Conservation (phyloP, 2,888 invertebrate genomes). For the Meta bourneti region DNA sequence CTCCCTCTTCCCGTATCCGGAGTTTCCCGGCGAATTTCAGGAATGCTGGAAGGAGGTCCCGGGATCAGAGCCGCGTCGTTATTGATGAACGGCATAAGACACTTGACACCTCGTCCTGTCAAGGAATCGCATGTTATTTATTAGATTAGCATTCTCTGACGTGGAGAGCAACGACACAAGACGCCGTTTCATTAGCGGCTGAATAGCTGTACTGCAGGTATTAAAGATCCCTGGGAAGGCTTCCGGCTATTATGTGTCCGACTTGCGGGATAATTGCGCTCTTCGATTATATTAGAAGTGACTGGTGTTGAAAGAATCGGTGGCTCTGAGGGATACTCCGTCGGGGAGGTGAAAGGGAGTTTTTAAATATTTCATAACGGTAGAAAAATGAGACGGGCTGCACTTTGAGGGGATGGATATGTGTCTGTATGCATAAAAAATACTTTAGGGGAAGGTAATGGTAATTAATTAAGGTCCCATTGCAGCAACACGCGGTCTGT, state of each 20-base stretch:
- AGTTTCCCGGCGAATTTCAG: slow-evolving; percentile 30
- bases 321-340: background rate
- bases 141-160: slow-evolving; percentile 65
- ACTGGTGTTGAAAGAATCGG: background rate
- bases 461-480: no score
- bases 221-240: slow-evolving; percentile 21
- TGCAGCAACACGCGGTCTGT: no score
- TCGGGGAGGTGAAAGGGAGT: no score
- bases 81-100: slow-evolving; percentile 53
- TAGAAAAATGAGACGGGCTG: no score
- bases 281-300: background rate
- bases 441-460: no score
- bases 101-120: slow-evolving; percentile 47
- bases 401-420: no score
- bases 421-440: no score
- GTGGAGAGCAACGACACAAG: slow-evolving; percentile 14
- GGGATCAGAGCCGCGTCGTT: slow-evolving; percentile 22
- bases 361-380: no score
- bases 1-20: background rate
- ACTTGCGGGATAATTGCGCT: slow-evolving; percentile 9
- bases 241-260: slow-evolving; percentile 12
- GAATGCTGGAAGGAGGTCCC: slow-evolving; percentile 16
- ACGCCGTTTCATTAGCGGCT: slow-evolving; percentile 44
- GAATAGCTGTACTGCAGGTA: slow-evolving; percentile 37
- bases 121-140: slow-evolving; percentile 51